A percentile compares a stretch with the other conserved stretches of the same genome.
phyloP scores from a whole-genome alignment of 2,113 vertebrate genomes.

The Formicarius rufipectus region DNA sequence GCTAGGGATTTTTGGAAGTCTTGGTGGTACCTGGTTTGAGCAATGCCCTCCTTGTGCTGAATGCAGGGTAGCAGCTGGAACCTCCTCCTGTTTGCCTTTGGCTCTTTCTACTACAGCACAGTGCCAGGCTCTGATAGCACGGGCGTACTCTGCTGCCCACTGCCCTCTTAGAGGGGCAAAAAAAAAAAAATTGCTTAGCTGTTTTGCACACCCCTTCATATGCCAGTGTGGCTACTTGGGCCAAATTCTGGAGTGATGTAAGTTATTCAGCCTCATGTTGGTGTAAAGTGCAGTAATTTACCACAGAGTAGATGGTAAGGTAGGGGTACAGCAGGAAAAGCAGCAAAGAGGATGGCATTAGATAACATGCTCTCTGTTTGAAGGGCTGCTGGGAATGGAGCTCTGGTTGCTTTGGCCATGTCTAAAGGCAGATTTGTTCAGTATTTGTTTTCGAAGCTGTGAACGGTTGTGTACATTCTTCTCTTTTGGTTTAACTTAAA shows the following conservation, averaged over 20 bases:
- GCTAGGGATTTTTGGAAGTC: not conserved
- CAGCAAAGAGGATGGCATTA: not conserved
- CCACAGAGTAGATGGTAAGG: conserved; percentile 6
- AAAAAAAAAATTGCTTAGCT: not conserved
- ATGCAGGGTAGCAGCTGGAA: rapidly evolving
- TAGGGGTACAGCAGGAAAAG: conserved; percentile 13
- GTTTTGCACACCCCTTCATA: not conserved
- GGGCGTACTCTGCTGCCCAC: not conserved
- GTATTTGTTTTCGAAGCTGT: conserved; percentile 24
- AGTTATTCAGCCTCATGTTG: not conserved
- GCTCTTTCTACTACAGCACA: not conserved
- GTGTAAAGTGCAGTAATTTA: conserved; percentile 25
- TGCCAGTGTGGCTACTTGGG: not conserved
- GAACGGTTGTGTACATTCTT: conserved; percentile 5
- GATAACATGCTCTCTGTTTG: not conserved
- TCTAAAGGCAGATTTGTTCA: not conserved
- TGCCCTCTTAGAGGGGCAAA: not conserved
- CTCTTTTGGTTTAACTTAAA: conserved; percentile 27
- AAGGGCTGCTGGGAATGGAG: not conserved
- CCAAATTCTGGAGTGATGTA: not conserved
- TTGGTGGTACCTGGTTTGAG: not conserved
- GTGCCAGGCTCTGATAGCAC: not conserved
- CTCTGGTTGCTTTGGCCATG: not conserved
- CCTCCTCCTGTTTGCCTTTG: not conserved
- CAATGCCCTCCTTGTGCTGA: not conserved